These are phyloP conservation scores for Anarhynchus alexandrinus DNA, from an alignment of 2,113 vertebrate species.

Conservation along the genomic window DNA sequence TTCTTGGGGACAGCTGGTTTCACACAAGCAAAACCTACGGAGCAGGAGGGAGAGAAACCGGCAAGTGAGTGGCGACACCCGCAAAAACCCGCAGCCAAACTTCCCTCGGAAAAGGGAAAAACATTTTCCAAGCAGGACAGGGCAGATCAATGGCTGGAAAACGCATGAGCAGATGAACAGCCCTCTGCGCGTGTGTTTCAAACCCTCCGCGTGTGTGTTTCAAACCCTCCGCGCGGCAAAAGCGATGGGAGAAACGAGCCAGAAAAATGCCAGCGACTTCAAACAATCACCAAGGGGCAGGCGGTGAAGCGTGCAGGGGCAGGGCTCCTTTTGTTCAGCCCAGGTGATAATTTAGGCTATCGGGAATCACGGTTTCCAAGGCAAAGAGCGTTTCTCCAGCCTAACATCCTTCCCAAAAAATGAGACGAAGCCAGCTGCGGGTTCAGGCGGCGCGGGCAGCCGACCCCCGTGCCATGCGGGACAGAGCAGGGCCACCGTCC, in stretches of 20 bases:
- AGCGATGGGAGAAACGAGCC: neutral
- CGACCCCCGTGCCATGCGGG: no score
- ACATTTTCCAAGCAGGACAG: neutral
- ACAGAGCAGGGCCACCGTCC: neutral
- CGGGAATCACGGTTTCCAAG: neutral
- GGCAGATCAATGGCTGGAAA: neutral
- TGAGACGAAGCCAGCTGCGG: neutral
- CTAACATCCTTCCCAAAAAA: neutral
- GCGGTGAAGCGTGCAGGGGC: neutral
- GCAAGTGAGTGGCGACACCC: neutral
- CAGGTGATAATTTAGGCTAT: neutral
- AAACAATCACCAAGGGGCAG: fast-evolving
- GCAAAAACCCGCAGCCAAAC: neutral
- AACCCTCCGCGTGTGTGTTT: neutral
- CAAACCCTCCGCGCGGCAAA: neutral
- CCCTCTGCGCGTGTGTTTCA: fast-evolving
- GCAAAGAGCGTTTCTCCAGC: neutral
- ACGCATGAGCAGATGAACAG: neutral
- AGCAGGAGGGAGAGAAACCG: neutral
- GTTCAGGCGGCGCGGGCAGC: neutral
- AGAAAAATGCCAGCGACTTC: neutral
- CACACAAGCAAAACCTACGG: slow-evolving; percentile 78
- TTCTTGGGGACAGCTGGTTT: slow-evolving; percentile 81
- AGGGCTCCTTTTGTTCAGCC: no score
- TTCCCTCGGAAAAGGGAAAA: neutral